Conservation (phyloP, 2,888 invertebrate genomes). For the Luffia ferchaultella region DNA sequence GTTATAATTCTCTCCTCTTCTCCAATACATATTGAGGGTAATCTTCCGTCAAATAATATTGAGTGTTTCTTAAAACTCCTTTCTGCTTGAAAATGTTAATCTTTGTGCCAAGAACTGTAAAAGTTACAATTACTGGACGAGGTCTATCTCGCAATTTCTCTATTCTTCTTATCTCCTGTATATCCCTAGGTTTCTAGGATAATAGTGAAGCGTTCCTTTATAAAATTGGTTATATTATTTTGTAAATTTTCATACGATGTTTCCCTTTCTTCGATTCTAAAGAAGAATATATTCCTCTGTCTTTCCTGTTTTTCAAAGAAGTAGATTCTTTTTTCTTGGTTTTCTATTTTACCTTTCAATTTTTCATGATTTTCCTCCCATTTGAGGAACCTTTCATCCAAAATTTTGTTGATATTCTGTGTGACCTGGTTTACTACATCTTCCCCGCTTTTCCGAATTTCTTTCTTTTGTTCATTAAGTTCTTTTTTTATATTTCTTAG, state of each 20-base stretch:
- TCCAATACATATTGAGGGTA: conserved; percentile 9
- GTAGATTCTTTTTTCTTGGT: conserved; percentile 1
- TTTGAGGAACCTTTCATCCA: neutral
- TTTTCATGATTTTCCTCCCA: neutral
- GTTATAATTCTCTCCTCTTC: conserved; percentile 9
- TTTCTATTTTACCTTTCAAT: neutral
- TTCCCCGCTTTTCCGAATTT: neutral
- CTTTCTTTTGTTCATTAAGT: neutral
- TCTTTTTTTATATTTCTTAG: neutral
- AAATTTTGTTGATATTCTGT: neutral
- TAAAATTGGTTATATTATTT: neutral
- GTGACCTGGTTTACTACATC: neutral
- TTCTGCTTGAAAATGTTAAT: conserved; percentile 10
- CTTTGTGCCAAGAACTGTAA: conserved; percentile 9
- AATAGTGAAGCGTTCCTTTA: neutral
- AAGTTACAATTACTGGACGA: conserved; percentile 5
- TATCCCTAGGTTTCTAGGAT: conserved; percentile 5
- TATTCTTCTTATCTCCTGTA: conserved; percentile 7
- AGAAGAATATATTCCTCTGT: neutral
- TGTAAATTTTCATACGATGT: neutral
- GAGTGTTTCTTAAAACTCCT: conserved; percentile 7
- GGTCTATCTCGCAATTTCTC: conserved; percentile 7
- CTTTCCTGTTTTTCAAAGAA: neutral
- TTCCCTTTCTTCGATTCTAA: neutral
- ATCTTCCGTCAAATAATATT: conserved; percentile 8